Evolutionary conservation across 2,888 invertebrate genomes (phyloP).

Genomic region (Drosophila meridiana): DNA sequence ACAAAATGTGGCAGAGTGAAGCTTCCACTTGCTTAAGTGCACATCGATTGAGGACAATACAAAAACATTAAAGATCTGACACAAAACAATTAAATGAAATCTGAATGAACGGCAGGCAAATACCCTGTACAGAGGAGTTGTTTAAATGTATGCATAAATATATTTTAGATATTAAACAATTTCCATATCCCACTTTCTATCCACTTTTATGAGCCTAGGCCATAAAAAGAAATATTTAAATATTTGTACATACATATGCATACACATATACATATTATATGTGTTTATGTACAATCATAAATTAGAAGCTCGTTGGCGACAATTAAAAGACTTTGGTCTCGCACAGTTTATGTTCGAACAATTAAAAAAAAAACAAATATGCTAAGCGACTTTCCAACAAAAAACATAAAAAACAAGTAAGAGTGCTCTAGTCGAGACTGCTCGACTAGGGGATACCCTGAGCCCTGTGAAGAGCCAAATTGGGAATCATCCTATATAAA

Average conservation of each 20-base stretch:
- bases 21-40: constrained; percentile 52
- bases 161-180: not conserved
- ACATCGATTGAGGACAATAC: constrained; percentile 64
- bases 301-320: constrained; percentile 61
- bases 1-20: constrained; percentile 22
- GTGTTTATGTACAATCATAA: constrained; percentile 49
- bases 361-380: constrained; percentile 58
- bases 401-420: constrained; percentile 17
- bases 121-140: constrained; percentile 21
- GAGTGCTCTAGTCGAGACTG: no score
- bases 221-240: constrained; percentile 5
- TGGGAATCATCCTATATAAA: no score
- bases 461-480: no score
- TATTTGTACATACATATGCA: not conserved
- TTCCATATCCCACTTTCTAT: constrained; percentile 1
- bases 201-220: constrained; percentile 5
- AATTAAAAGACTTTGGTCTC: constrained; percentile 65
- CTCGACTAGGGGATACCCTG: no score
- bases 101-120: not conserved
- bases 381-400: constrained; percentile 60
- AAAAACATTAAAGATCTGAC: constrained; percentile 17
- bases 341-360: constrained; percentile 60
- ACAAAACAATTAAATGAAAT: not conserved
- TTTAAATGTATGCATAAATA: not conserved
- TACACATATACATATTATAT: not conserved